Base-by-base conservation (phyloP, 2,797 vertebrate genomes). In the Bradypodion ventrale region DNA sequence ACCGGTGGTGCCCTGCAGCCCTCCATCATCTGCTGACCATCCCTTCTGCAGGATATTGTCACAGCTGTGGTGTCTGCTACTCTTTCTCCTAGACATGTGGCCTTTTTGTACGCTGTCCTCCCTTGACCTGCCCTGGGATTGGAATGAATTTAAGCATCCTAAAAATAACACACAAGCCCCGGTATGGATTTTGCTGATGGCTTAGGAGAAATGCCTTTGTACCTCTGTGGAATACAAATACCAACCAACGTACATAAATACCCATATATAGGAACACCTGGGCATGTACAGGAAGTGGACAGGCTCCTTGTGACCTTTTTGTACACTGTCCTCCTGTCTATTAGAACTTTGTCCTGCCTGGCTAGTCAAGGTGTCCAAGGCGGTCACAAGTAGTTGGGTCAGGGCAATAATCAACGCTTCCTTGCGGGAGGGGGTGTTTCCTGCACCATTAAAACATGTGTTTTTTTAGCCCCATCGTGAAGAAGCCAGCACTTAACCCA, bases 141-240 rank as follows among this genome's bases (percentile, higher is more conserved):
- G 89, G 1, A 1, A 92, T 90, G 91, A 91, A 91, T 92, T 29
- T 92, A 9, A 78, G 89, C 40, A 87, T 76, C 89, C 49, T 83
- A 93, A 90, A 93, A 93, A 92, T 93, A 93, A 92, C 87, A 88
- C 70, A 91, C 90, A 91, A 91, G 86, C 90, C 49, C 87, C 89
- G 13, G 66, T 68, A 75, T 80, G 32, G 87, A 89, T 91, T 80
- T 81, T 83, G 88, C 84, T 88, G 91, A 77, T 86, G 81, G 86
- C 35, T 44, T 74, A n/a, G 0, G 5, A 49, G 63, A 60, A 52
- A n/a, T n/a, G 49, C 29, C 27, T 46, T 4, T 56, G 15, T 59
- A 56, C 15, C 15, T 1, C 37, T n/a, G 52, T 59, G 40, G 60
- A 66, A 68, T 23, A 27, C 6, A 25, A 32, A 63, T 21, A 40